These are phyloP conservation scores for Tachyglossus aculeatus DNA, from an alignment of 2,797 vertebrate genomes.

Conservation along the genomic window DNA sequence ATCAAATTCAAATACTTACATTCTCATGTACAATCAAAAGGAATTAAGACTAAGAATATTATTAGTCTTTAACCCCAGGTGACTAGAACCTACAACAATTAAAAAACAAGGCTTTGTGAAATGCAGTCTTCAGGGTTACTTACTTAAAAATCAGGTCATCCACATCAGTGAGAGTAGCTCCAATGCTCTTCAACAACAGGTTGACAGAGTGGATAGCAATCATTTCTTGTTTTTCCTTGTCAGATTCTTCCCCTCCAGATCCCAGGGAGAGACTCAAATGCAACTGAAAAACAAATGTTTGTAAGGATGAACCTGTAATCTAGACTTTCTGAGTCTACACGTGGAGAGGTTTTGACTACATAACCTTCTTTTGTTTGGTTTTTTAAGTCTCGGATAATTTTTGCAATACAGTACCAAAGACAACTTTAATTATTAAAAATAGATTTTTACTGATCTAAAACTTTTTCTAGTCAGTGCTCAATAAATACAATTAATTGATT, in stretches of 20 bases:
- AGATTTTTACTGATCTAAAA: too few relatives aligned
- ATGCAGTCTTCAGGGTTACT: conserved; percentile 47
- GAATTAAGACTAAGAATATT: neutral
- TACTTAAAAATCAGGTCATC: conserved; percentile 98
- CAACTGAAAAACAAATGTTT: conserved; percentile 70
- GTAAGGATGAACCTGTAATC: too few relatives aligned
- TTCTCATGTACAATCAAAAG: neutral
- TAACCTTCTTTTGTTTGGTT: conserved; percentile 1
- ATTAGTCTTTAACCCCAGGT: neutral
- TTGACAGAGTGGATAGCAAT: conserved; percentile 90
- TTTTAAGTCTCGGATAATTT: neutral
- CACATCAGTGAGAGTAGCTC: conserved; percentile 93
- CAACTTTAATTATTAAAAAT: neutral
- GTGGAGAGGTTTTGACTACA: too few relatives aligned
- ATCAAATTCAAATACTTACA: too few relatives aligned
- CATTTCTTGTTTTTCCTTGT: conserved; percentile 76
- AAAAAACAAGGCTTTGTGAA: neutral
- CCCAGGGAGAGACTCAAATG: conserved; percentile 94
- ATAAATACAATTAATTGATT: neutral
- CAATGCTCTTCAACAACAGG: conserved; percentile 92
- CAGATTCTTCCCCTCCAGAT: conserved; percentile 81
- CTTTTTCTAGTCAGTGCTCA: too few relatives aligned
- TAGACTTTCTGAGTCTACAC: too few relatives aligned
- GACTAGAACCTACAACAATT: neutral
- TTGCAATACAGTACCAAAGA: neutral